Percentiles rank a stretch among this genome's conserved stretches.
Evolutionary conservation across 23 tunicate species (phyloP).

Genomic region (Oikopleura dioica): DNA sequence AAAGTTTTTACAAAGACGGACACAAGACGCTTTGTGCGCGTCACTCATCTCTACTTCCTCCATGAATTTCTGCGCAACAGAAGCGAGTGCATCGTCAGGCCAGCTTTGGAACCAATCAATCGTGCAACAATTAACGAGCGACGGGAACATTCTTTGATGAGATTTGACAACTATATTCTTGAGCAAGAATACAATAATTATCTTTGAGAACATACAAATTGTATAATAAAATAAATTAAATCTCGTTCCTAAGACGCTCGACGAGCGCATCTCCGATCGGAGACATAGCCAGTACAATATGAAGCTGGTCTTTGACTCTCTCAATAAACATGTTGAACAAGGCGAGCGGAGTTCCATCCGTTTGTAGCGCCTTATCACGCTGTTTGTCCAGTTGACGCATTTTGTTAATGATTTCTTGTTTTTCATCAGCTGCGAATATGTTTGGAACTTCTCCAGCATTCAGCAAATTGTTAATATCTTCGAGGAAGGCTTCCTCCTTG

Average conservation of each 20-base stretch:
- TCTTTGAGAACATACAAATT: too few relatives aligned
- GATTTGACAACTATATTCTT: too few relatives aligned
- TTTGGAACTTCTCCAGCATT: slow-evolving; percentile 98
- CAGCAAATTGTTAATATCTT: slow-evolving; percentile 71
- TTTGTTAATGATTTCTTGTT: slow-evolving; percentile 78
- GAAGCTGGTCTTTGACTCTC: slow-evolving; percentile 76
- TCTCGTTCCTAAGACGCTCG: too few relatives aligned
- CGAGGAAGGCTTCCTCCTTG: slow-evolving; percentile 81
- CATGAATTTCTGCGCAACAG: slow-evolving; percentile 64
- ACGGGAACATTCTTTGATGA: slow-evolving; percentile 69
- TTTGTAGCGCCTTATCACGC: slow-evolving; percentile 67
- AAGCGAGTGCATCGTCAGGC: slow-evolving; percentile 90
- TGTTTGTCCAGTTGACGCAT: slow-evolving; percentile 87
- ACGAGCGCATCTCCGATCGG: slow-evolving; percentile 86
- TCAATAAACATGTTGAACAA: slow-evolving; percentile 58
- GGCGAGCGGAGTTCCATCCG: slow-evolving; percentile 80
- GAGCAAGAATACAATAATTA: too few relatives aligned
- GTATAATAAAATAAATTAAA: too few relatives aligned
- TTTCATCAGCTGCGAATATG: slow-evolving; percentile 59
- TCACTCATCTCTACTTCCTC: slow-evolving; percentile 94
- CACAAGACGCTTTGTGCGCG: slow-evolving; percentile 34
- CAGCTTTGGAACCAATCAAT: slow-evolving; percentile 98
- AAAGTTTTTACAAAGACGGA: slow-evolving; percentile 67
- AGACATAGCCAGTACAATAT: slow-evolving; percentile 72
- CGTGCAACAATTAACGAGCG: slow-evolving; percentile 89